Conservation (phyloP, 1,140 invertebrate genomes). For the Trypoxylus dichotomus region DNA sequence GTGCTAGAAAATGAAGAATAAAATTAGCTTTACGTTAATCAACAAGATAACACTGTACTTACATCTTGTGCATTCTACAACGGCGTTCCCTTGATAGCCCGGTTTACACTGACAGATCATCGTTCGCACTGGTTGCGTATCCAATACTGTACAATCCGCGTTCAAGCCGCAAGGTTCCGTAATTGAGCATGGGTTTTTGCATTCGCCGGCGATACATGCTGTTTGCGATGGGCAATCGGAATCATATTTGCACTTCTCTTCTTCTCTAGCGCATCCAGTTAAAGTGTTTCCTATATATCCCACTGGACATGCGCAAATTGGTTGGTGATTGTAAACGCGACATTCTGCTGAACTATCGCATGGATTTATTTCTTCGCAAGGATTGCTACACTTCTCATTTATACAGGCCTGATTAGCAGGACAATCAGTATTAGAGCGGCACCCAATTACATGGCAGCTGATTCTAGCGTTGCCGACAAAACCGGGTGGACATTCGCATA, state of each 20-base stretch:
- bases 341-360: slow-evolving; percentile 74
- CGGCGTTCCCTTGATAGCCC: slow-evolving; percentile 80
- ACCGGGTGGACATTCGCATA: slow-evolving; percentile 80
- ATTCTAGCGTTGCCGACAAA: slow-evolving; percentile 78
- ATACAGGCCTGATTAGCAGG: slow-evolving; percentile 75
- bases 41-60: slow-evolving; percentile 46
- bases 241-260: slow-evolving; percentile 71
- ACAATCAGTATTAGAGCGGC: slow-evolving; percentile 74
- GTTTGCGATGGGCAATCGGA: slow-evolving; percentile 79
- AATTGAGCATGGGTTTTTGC: slow-evolving; percentile 80
- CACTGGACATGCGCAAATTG: slow-evolving; percentile 77
- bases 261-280: slow-evolving; percentile 66
- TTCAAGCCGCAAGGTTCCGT: slow-evolving; percentile 81
- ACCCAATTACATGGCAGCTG: slow-evolving; percentile 74
- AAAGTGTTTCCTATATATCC: slow-evolving; percentile 70
- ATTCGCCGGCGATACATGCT: slow-evolving; percentile 79
- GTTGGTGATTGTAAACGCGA: slow-evolving; percentile 72
- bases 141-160: slow-evolving; percentile 76
- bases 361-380: slow-evolving; percentile 66
- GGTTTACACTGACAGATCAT: slow-evolving; percentile 88
- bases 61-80: slow-evolving; percentile 73
- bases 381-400: slow-evolving; percentile 76
- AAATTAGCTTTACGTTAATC: neutral
- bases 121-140: slow-evolving; percentile 80
- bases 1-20: slow-evolving; percentile 53